Conservation (phyloP, 53 echinoderm and acorn worm species). For the Holothuria leucospilota region DNA sequence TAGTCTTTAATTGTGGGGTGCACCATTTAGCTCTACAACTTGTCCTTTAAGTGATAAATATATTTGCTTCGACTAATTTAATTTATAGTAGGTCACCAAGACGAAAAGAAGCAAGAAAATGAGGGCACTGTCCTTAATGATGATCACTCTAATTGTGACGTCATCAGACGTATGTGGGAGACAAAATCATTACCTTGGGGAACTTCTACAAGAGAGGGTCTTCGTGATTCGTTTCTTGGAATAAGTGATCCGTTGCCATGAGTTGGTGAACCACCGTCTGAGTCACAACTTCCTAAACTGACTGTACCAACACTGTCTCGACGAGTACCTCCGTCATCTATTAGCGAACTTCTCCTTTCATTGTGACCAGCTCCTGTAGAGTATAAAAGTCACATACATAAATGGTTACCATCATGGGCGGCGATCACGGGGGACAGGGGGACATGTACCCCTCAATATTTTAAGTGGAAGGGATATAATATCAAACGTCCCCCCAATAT, state of each 20-base stretch:
- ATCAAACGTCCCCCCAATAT: too few species aligned
- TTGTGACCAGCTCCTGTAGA: conserved; percentile 45
- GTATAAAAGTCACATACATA: background rate
- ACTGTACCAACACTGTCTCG: conserved; percentile 85
- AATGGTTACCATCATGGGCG: too few species aligned
- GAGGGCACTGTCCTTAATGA: background rate
- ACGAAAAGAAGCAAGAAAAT: background rate
- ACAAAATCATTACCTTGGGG: conserved; percentile 23
- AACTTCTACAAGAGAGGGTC: conserved; percentile 79
- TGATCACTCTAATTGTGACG: too few species aligned
- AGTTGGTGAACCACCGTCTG: conserved; percentile 81
- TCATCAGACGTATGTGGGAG: background rate
- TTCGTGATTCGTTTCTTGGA: conserved; percentile 71
- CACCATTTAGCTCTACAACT: too few species aligned
- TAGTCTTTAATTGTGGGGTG: too few species aligned
- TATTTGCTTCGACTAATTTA: background rate
- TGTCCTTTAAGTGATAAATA: too few species aligned
- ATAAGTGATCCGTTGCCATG: conserved; percentile 61
- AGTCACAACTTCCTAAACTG: conserved; percentile 84
- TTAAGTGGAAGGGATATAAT: too few species aligned
- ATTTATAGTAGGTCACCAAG: background rate
- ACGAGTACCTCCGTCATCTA: conserved; percentile 71
- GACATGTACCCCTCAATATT: too few species aligned
- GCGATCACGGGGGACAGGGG: too few species aligned
- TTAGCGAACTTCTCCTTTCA: conserved; percentile 62